These are phyloP conservation scores for Acanthurus tractus DNA, from an alignment of 2,797 vertebrate genomes.

Conservation along the genomic window DNA sequence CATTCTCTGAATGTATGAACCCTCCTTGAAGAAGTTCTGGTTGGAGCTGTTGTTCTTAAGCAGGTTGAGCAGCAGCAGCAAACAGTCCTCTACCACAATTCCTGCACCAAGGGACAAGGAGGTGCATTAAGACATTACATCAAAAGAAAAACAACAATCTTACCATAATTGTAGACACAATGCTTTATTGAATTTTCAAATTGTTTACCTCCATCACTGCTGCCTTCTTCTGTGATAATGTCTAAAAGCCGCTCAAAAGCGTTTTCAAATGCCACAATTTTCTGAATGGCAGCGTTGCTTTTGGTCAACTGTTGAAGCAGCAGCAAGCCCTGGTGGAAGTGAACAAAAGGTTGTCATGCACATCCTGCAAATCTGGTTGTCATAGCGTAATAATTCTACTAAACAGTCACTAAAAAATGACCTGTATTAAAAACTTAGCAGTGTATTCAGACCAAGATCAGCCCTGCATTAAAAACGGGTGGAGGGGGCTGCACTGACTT, in stretches of 20 bases:
- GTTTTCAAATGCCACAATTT: constrained; percentile 99
- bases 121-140: background rate
- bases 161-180: background rate
- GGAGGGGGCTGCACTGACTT: background rate
- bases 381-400: background rate
- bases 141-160: background rate
- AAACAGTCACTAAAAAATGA: background rate
- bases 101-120: constrained; percentile 79
- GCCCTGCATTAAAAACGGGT: background rate
- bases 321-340: constrained; percentile 89
- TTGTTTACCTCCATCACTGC: constrained; percentile 94
- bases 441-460: background rate
- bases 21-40: constrained; percentile 99
- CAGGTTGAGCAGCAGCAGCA: constrained; percentile 94
- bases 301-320: constrained; percentile 96
- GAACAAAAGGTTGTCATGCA: constrained; percentile 3
- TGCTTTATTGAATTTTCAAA: background rate
- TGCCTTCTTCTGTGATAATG: constrained; percentile 97
- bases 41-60: constrained; percentile 99
- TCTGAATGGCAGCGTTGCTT: constrained; percentile 98
- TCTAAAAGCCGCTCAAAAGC: constrained; percentile 97
- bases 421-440: background rate
- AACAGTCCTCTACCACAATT: constrained; percentile 98
- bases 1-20: constrained; percentile 98
- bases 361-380: background rate